Conservation (phyloP, 2,888 invertebrate genomes). For the Resseliella maxima region DNA sequence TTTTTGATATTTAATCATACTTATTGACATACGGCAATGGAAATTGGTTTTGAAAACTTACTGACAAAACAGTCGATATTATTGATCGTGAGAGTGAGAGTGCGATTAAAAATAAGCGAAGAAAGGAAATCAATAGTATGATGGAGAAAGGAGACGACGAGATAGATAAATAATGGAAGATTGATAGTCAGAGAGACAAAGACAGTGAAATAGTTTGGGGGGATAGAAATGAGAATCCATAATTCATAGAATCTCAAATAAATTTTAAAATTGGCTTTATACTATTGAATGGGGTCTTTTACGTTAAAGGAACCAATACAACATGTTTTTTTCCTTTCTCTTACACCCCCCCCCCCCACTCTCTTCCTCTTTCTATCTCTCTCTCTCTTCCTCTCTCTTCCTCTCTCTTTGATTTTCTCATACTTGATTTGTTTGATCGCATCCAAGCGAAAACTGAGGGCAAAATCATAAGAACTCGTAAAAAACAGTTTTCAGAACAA, state of each 20-base stretch:
- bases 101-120: no score
- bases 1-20: neutral
- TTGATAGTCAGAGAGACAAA: no score
- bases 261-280: conserved; percentile 8
- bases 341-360: neutral
- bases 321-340: neutral
- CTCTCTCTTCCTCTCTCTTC: neutral
- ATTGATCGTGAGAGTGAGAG: no score
- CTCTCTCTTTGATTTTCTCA: neutral
- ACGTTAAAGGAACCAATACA: neutral
- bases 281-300: neutral
- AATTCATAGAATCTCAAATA: neutral
- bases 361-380: neutral
- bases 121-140: no score
- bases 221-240: neutral
- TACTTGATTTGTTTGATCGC: neutral
- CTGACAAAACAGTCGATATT: no score
- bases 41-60: no score
- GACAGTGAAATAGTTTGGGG: no score
- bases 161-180: no score
- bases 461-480: neutral
- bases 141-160: no score
- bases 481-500: conserved; percentile 36
- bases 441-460: conserved; percentile 9
- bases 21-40: neutral